Base-by-base conservation (phyloP, 2,797 vertebrate species). In the Scomberomorus guttatus region DNA sequence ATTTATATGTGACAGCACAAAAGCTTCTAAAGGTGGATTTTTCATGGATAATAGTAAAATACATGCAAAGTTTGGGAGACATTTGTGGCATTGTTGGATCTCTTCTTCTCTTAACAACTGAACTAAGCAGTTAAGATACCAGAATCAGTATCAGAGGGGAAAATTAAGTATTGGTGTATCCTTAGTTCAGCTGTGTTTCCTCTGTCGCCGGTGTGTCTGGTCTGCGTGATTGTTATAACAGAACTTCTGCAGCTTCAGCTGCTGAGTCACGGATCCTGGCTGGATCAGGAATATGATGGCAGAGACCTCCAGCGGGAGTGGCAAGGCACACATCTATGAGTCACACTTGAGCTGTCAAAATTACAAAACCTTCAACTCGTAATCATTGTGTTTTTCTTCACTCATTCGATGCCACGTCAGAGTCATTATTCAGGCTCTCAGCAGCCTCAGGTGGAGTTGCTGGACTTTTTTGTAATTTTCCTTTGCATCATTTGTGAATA, bases 201-300 rank as follows among this genome's bases (percentile, higher is more conserved):
- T 63, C 54, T 78, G 32, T 29, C 51, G 18, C 1, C 57, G 17
- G 3, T 32, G 51, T 32, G 32, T 69, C 71, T 32, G 61, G 50
- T 56, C 25, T 60, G 44, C 66, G 12, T 1, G 6, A 60, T 22
- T 46, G 8, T 25, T 67, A 48, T 55, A 69, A 66, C 66, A 58
- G 42, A 0, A 25, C 5, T 59, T 63, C 29, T 27, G 63, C 69
- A 51, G 80, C 42, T 54, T 54, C 24, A 7, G 22, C 66, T 48
- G 22, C 84, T 89, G 81, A 92, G 69, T 89, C 84, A 90, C 70
- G 82, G 51, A 77, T 74, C 50, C 60, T 22, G 65, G 44, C 72
- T 76, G 69, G 78, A 85, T 75, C 52, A 42, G 56, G 37, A 39
- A 76, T 78, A 84, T 67, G 5, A 78, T 54, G 20, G 64, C 55